phyloP scores from a whole-genome alignment of 1,140 invertebrate species.

The Bombus sibiricus region DNA sequence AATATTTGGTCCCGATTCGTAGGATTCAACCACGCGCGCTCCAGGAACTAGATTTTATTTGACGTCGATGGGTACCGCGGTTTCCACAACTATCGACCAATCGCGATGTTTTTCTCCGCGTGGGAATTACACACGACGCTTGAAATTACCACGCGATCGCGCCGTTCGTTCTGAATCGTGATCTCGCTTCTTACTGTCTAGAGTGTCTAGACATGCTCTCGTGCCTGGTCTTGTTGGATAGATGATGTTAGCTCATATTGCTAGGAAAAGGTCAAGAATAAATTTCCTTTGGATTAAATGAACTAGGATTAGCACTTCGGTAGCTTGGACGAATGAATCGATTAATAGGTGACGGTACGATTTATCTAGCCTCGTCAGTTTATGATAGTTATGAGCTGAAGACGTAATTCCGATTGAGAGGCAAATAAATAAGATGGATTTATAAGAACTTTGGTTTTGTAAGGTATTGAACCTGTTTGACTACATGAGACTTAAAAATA shows the following conservation, averaged over 20 bases:
- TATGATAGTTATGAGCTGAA: too few relatives aligned
- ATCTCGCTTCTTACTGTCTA: not conserved
- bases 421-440: not conserved
- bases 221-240: not conserved
- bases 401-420: too few relatives aligned
- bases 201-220: not conserved
- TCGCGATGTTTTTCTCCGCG: not conserved
- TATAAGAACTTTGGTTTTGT: not conserved
- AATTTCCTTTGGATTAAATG: not conserved
- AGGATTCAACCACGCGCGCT: not conserved
- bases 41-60: constrained; percentile 11
- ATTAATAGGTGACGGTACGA: not conserved
- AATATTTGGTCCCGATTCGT: constrained; percentile 64
- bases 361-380: not conserved
- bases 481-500: not conserved
- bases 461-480: not conserved
- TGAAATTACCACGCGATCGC: not conserved
- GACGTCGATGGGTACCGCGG: not conserved
- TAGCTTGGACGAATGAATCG: not conserved
- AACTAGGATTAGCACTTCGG: not conserved
- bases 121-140: not conserved
- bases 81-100: not conserved
- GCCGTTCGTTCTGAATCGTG: not conserved
- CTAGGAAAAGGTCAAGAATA: not conserved
- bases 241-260: not conserved